Evolutionary conservation across 1,140 invertebrate species (phyloP).

Genomic region (Penaeus vannamei): DNA sequence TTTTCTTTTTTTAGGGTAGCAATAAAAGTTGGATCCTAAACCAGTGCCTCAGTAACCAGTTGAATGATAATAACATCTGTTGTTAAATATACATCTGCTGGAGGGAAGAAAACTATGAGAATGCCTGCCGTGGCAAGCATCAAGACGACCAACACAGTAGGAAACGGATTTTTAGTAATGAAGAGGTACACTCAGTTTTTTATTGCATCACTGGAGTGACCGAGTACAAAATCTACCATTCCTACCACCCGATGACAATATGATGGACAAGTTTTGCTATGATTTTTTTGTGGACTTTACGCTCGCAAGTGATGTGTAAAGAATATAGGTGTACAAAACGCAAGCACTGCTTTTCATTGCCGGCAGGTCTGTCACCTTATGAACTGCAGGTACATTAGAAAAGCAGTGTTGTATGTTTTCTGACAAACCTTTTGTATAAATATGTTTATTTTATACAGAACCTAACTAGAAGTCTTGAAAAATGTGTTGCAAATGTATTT

Average conservation of each 20-base stretch:
- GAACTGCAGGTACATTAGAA: not conserved
- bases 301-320: constrained; percentile 22
- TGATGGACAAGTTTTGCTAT: not conserved
- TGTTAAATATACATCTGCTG: too few species aligned
- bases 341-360: too few species aligned
- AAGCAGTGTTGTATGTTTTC: not conserved
- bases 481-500: constrained; percentile 41
- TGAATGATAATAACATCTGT: too few species aligned
- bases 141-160: too few species aligned
- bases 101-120: too few species aligned
- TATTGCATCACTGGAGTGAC: constrained; percentile 24
- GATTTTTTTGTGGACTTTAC: not conserved
- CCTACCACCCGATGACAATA: constrained; percentile 27
- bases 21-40: too few species aligned
- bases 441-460: constrained; percentile 19
- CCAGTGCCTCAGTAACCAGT: too few species aligned
- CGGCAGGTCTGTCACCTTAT: not conserved
- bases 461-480: constrained; percentile 19
- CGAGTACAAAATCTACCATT: constrained; percentile 38
- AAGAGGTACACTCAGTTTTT: not conserved
- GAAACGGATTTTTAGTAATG: too few species aligned
- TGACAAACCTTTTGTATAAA: too few species aligned
- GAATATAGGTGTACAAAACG: not conserved
- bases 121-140: too few species aligned
- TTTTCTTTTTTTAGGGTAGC: too few species aligned